Base-by-base conservation (phyloP, 2,113 vertebrate genomes). In the Paedocypris sp. region DNA sequence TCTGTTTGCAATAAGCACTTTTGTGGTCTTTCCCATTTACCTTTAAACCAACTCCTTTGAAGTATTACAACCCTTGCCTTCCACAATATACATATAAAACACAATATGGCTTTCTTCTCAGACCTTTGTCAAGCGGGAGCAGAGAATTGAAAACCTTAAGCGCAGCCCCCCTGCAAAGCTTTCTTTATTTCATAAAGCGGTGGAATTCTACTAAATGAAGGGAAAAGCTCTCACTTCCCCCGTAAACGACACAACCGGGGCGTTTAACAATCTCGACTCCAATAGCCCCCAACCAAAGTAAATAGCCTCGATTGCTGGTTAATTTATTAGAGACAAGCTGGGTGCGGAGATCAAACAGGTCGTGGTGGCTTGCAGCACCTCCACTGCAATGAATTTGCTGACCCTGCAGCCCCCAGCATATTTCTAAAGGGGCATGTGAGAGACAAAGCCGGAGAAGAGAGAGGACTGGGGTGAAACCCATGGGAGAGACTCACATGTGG, bases 311-410 rank as follows among this genome's bases (percentile, higher is more conserved):
- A 78, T 83, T 82, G 76, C 67, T 50, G 72, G 29, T 75, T 81
- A 78, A 83, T 81, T 83, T 81, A 78, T 80, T 79, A 64, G 79
- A 79, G 77, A 77, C 72, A 58, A 77, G 79, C 69, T 4, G 58
- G 79, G 35, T 72, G 43, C 74, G 26, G 75, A 75, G 83, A 83
- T 85, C 82, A 86, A 82, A 84, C 73, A 1, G 54, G 70, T 67
- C 15, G 36, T 53, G 73, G 74, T 66, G 25, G 38, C 79, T 75
- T 32, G 65, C 72, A 67, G 80, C 80, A 84, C 84, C 80, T 84
- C 76, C 60, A 50, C 59, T 59, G 77, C 77, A 71, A 69, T 83
- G 80, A 85, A 76, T 81, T 76, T 71, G 69, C 69, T 78, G 80
- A 84, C 80, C 81, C 62, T 61, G 41, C 52, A 75, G 66, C 79